These are phyloP conservation scores for Donacobius atricapilla DNA, from an alignment of 2,113 vertebrate genomes.

Conservation along the genomic window DNA sequence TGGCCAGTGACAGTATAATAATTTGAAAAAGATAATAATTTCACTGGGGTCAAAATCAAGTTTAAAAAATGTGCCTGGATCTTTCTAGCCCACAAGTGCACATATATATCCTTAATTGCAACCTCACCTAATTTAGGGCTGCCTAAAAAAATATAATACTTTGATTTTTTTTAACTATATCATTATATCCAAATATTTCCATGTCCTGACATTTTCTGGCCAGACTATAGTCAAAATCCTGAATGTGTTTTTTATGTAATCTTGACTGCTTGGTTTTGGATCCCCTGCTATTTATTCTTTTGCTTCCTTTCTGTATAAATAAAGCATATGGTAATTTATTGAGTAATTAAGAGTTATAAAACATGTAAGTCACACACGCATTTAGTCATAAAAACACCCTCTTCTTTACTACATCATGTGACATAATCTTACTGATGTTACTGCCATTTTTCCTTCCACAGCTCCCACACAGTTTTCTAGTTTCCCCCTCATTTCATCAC, in stretches of 20 bases:
- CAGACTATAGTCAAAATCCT: conserved; percentile 40
- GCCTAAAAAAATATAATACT: neutral
- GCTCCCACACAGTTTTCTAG: conserved; percentile 7
- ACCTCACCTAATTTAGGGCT: neutral
- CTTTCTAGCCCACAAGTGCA: neutral
- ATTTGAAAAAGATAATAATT: conserved; percentile 46
- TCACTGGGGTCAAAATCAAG: conserved; percentile 29
- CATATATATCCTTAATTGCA: conserved; percentile 19
- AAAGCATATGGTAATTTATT: conserved; percentile 47
- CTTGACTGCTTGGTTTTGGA: conserved; percentile 27
- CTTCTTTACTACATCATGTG: conserved; percentile 27
- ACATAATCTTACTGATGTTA: conserved; percentile 45
- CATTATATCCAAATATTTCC: conserved; percentile 30
- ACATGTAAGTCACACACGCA: conserved; percentile 24
- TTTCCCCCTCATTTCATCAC: conserved; percentile 18
- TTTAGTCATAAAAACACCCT: conserved; percentile 53
- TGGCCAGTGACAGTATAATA: conserved; percentile 10
- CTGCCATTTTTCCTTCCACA: conserved; percentile 25
- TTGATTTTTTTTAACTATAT: conserved; percentile 19
- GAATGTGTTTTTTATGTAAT: conserved; percentile 38
- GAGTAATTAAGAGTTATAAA: conserved; percentile 55
- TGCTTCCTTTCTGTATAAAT: conserved; percentile 38
- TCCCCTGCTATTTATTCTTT: conserved; percentile 28
- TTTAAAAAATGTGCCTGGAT: neutral
- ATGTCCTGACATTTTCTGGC: conserved; percentile 47